Conservation (phyloP, 92 coral and sea anemone species). For the Epizoanthus illoricatus region DNA sequence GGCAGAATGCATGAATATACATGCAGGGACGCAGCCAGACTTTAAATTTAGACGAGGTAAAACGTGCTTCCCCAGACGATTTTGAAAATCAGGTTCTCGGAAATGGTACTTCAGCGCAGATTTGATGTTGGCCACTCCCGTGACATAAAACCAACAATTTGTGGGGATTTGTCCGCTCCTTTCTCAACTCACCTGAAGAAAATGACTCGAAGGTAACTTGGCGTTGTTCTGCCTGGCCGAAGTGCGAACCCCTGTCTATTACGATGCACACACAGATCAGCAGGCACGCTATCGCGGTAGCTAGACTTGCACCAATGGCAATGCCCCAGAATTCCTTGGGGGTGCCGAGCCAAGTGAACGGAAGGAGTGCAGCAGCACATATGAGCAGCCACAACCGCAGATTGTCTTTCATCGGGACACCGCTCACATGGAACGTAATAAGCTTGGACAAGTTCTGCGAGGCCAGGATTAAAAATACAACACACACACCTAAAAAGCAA, state of each 20-base stretch:
- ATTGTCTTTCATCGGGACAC: constrained; percentile 45
- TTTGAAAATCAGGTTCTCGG: too few relatives aligned
- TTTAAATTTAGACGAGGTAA: too few relatives aligned
- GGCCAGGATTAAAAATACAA: constrained; percentile 83
- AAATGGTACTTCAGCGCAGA: too few relatives aligned
- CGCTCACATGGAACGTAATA: constrained; percentile 55
- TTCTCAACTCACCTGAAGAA: constrained; percentile 70
- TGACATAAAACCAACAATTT: not conserved
- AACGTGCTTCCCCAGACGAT: too few relatives aligned
- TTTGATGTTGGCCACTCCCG: too few relatives aligned
- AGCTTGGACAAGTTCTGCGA: constrained; percentile 80
- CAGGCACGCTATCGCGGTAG: constrained; percentile 86
- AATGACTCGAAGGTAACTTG: constrained; percentile 68
- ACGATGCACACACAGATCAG: constrained; percentile 76
- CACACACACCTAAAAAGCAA: constrained; percentile 74
- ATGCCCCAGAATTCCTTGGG: constrained; percentile 97
- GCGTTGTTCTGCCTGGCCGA: constrained; percentile 49
- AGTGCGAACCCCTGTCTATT: constrained; percentile 60
- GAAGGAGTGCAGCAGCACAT: constrained; percentile 77
- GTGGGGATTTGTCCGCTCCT: not conserved
- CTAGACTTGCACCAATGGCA: constrained; percentile 85
- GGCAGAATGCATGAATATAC: too few relatives aligned
- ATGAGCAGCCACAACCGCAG: constrained; percentile 85
- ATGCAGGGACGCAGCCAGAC: too few relatives aligned
- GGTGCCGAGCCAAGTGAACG: constrained; percentile 91